Base-by-base conservation (phyloP, 2,113 vertebrate genomes). In the Zapus hudsonius region DNA sequence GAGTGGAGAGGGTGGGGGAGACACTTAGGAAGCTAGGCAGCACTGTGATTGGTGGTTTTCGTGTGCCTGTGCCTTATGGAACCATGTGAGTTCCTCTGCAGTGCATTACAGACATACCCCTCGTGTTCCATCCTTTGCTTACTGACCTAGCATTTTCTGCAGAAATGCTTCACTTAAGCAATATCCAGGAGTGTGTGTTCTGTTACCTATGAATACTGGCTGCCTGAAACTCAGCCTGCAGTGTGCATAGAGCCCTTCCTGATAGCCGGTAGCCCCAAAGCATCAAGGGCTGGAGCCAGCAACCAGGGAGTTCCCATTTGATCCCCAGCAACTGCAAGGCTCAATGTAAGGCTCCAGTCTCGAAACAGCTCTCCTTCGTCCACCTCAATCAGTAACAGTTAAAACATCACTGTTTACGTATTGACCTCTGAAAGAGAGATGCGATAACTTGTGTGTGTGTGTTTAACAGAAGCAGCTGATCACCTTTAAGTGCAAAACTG, bases 381-480 rank as follows among this genome's bases (percentile, higher is more conserved):
- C 36, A 66, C 74, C 72, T 91, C 88, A 42, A 11, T 63, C 87
- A 83, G 72, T 73, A 33, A 87, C 86, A 92, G 74, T 70, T 73
- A 64, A 67, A 75, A 23, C 93, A 64, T 81, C 70, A 52, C 80
- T 94, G 52, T 52, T 52, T 93, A 90, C 7, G 38, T 67, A 6
- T 29, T 86, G 40, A 61, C 33, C n/a, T 83, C 6, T 42, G 36
- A 27, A 64, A 38, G 42, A 84, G n/a, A 38, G 66, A 86, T 94
- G 15, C 59, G 70, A 33, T 87, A 52, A 84, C 67, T 70, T 89
- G 74, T 63, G 87, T 94, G 73, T 63, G n/a, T 52, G 17, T 36
- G 13, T 36, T 57, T 63, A 64, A 59, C 40, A 29, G 40, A 83
- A 36, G 25, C 33, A 25, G 38, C 25, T 73, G 57, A 33, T 92